A percentile compares a stretch with the other conserved stretches of the same genome.
phyloP scores from a whole-genome alignment of 2,113 vertebrate genomes.

The Ahaetulla prasina region DNA sequence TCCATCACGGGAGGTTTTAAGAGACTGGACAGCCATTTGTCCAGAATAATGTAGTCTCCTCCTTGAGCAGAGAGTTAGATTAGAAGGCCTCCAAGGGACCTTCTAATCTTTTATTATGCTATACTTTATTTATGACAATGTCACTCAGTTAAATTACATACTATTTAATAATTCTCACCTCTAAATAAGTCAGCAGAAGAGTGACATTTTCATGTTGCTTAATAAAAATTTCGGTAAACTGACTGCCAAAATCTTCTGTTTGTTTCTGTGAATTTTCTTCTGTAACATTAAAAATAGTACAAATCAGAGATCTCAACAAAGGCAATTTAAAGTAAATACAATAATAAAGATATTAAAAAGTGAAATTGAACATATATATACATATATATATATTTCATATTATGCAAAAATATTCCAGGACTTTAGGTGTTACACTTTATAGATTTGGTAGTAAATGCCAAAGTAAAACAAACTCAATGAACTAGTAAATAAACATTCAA shows the following conservation, averaged over 20 bases:
- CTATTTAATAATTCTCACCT: conserved; percentile 70
- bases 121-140: not conserved
- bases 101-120: not conserved
- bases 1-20: not conserved
- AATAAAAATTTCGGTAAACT: conserved; percentile 91
- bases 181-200: conserved; percentile 82
- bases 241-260: conserved; percentile 85
- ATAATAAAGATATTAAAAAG: not conserved
- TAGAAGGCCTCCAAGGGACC: not conserved
- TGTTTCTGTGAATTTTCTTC: conserved; percentile 87
- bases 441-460: not conserved
- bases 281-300: conserved; percentile 65
- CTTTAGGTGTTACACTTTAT: not conserved
- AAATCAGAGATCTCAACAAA: not conserved
- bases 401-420: not conserved
- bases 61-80: not conserved
- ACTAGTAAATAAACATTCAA: not conserved
- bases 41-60: not conserved
- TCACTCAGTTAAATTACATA: not conserved
- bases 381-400: not conserved
- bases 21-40: not conserved
- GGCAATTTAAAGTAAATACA: not conserved
- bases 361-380: not conserved
- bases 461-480: not conserved
- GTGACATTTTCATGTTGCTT: conserved; percentile 91